phyloP scores from a whole-genome alignment of 2,113 vertebrate genomes.

The Pachypanchax playfairii region DNA sequence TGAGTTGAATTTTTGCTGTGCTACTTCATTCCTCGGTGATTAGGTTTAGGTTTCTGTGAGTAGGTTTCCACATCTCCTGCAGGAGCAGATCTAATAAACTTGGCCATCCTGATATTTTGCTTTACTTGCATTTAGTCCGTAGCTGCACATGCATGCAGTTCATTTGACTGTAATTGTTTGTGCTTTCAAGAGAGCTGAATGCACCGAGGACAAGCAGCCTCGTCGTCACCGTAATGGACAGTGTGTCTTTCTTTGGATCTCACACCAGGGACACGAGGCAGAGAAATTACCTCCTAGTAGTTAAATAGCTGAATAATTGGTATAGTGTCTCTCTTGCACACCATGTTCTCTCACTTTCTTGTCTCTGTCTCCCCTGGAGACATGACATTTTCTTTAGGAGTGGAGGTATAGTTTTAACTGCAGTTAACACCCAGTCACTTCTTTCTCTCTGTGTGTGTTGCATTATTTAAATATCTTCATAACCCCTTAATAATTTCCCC shows the following conservation, averaged over 20 bases:
- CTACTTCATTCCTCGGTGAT: too few relatives aligned
- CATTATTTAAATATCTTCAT: constrained; percentile 72
- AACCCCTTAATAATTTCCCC: constrained; percentile 68
- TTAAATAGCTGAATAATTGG: constrained; percentile 65
- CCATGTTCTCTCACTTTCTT: constrained; percentile 14
- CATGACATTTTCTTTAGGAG: constrained; percentile 56
- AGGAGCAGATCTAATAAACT: constrained; percentile 17
- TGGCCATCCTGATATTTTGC: constrained; percentile 3
- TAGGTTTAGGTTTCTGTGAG: not conserved
- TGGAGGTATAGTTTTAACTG: constrained; percentile 65
- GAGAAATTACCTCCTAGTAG: constrained; percentile 60
- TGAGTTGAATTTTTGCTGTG: constrained; percentile 8
- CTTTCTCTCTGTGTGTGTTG: constrained; percentile 57
- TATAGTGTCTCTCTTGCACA: constrained; percentile 32
- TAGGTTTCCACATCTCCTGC: constrained; percentile 9
- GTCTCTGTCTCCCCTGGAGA: constrained; percentile 41
- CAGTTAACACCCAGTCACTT: constrained; percentile 70
- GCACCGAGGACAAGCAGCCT: constrained; percentile 31
- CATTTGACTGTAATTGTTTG: constrained; percentile 50
- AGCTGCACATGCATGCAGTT: not conserved
- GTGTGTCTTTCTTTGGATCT: constrained; percentile 34
- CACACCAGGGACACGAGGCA: constrained; percentile 46
- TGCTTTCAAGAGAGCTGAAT: constrained; percentile 37
- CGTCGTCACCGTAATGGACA: constrained; percentile 45
- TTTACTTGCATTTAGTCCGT: not conserved